Base-by-base conservation (phyloP, 2,888 invertebrate genomes). In the Gasteruption jaculator region DNA sequence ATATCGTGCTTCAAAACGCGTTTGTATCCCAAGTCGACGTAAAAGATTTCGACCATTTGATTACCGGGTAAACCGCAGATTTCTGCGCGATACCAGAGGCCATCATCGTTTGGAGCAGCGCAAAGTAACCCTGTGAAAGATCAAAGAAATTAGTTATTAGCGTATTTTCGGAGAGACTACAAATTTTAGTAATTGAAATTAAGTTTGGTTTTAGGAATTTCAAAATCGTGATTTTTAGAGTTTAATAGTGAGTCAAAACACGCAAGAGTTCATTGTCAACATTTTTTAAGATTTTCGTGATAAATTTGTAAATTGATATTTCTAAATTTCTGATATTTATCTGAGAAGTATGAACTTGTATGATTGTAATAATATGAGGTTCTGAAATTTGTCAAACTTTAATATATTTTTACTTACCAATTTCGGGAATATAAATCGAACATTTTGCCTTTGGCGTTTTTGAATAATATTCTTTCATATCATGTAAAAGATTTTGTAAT, bases 11-110 rank as follows among this genome's bases (percentile, higher is more conserved):
- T 67, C 34, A 81, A 68, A 1, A 65, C 64, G 39, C 75, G 70
- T 8, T 53, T 60, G 38, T 68, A 70, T 24, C 88, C 88, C 56
- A 69, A 72, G 72, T 89, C 89, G 1, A 85, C 78, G 46, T 81
- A 76, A 49, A 71, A 68, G 19, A 85, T 77, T 31, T 74, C 71
- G 16, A 81, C 79, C 61, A 59, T 72, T 54, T 71, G 68, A 7
- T 65, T 54, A 1, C 71, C 71, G 3, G 73, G 70, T 5, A 77
- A 60, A 25, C 67, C 74, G 3, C 57, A 54, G 18, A 87, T 75
- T 8, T 74, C 56, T 2, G 76, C 85, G 39, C 85, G 85, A 30
- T 60, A 52, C 47, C 67, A 71, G 10, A 36, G 38, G 11, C 57
- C 53, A 32, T 71, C 68, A 2, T 57, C 48, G 34, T 62, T 66